Base-by-base conservation (phyloP, 2,113 vertebrate species). In the Megatriorchis doriae region DNA sequence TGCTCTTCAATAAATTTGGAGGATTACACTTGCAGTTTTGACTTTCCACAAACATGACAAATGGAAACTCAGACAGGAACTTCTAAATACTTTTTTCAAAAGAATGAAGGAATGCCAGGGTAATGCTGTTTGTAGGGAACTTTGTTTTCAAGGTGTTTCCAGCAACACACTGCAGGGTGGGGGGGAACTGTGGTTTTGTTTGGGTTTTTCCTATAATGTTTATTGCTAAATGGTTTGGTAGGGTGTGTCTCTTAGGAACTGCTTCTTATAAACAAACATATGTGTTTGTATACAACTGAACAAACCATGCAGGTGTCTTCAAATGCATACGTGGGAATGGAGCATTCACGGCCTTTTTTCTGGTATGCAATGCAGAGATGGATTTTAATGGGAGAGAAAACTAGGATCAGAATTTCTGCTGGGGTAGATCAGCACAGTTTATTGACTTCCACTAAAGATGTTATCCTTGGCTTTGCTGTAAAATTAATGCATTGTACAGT, bases 31-130 rank as follows among this genome's bases (percentile, higher is more conserved):
- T 48, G 29, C 4, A 47, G 6, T 85, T 72, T 59, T 73, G 38
- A 47, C 26, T 79, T 32, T 59, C 52, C 59, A 61, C 62, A 38
- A 77, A 59, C 10, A 11, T 63, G 73, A 38, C 27, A 79, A 68
- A 27, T 32, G 14, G 50, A 43, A 90, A 42, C 53, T 90, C 53
- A 50, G 73, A 16, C 16, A 59, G 45, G 12, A 77, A 38, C 13
- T 73, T 56, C 2, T 59, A 45, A 43, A 47, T 25, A 34, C 4
- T 23, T 13, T 36, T 88, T 42, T 18, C n/a, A 61, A 19, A 48
- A 47, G 59, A 34, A 3, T 0, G 0, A 32, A 40, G 34, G 23
- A 47, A 13, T 59, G 16, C 7, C 2, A 10, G 8, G 11, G 12
- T 56, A 8, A 27, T 36, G 32, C 23, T 43, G 3, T 59, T 52